Conservation (phyloP, 1,140 invertebrate genomes). For the Dermatophagoides farinae region DNA sequence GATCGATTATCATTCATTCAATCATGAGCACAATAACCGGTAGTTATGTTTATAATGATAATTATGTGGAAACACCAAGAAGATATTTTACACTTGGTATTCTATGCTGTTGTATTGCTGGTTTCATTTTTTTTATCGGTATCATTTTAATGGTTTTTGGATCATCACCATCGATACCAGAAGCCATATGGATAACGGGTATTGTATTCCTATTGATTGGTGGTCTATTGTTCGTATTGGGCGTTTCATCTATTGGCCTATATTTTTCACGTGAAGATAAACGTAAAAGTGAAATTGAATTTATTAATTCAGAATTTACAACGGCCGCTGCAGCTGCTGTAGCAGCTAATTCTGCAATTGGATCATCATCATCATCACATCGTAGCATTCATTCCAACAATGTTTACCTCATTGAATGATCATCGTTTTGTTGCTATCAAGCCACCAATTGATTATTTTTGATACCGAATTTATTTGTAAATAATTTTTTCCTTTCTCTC, state of each 20-base stretch:
- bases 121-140: constrained; percentile 19
- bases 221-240: constrained; percentile 20
- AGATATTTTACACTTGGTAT: constrained; percentile 19
- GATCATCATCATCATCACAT: too few relatives aligned
- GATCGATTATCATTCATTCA: not conserved
- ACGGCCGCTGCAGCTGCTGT: constrained; percentile 18
- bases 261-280: constrained; percentile 20
- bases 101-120: constrained; percentile 18
- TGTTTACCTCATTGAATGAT: constrained; percentile 6
- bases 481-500: too few relatives aligned
- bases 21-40: constrained; percentile 11
- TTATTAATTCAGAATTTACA: constrained; percentile 17
- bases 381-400: constrained; percentile 5
- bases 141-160: constrained; percentile 20
- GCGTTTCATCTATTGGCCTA: constrained; percentile 20
- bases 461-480: not conserved
- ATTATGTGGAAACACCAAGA: constrained; percentile 16
- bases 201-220: constrained; percentile 19
- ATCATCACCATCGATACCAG: constrained; percentile 19
- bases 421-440: not conserved
- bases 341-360: constrained; percentile 4
- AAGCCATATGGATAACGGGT: constrained; percentile 20
- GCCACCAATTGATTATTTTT: not conserved
- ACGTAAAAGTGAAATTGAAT: constrained; percentile 18
- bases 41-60: constrained; percentile 8